Percentiles rank a stretch among this genome's conserved stretches.
phyloP scores from a whole-genome alignment of 2,888 invertebrate genomes.

The Tupiocoris notatus region DNA sequence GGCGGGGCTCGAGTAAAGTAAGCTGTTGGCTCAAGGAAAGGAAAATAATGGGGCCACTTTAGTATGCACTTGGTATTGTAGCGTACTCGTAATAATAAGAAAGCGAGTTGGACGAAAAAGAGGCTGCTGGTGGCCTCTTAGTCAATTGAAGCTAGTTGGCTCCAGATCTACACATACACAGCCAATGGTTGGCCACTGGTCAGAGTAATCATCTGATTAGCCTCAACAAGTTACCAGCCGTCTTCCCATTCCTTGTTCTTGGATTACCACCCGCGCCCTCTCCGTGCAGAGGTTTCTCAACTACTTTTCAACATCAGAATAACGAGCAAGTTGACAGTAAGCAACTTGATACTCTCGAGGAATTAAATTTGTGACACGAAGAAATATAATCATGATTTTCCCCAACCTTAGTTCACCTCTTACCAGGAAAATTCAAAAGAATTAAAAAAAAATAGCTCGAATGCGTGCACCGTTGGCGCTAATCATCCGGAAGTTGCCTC shows the following conservation, averaged over 20 bases:
- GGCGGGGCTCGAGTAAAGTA: neutral
- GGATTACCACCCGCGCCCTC: constrained; percentile 17
- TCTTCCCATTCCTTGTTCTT: constrained; percentile 39
- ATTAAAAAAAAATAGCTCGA: too few relatives aligned
- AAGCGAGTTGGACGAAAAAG: constrained; percentile 26
- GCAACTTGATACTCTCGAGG: too few relatives aligned
- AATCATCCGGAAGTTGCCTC: too few relatives aligned
- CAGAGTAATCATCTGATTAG: constrained; percentile 40
- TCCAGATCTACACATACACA: neutral
- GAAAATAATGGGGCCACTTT: neutral
- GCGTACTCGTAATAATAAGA: neutral
- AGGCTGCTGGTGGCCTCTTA: constrained; percentile 37
- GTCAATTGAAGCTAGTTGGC: constrained; percentile 38
- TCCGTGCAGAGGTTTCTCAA: neutral
- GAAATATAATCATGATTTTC: too few relatives aligned
- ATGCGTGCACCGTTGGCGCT: too few relatives aligned
- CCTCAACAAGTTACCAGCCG: constrained; percentile 34
- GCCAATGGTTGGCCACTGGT: constrained; percentile 11
- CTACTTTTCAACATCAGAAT: too few relatives aligned
- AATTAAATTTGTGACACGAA: too few relatives aligned
- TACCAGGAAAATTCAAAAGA: too few relatives aligned
- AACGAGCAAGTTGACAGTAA: too few relatives aligned
- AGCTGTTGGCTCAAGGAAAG: neutral
- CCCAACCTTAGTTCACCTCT: too few relatives aligned
- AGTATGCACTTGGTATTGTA: neutral